Base-by-base conservation (phyloP, 1,140 invertebrate genomes). In the Mercenaria mercenaria region DNA sequence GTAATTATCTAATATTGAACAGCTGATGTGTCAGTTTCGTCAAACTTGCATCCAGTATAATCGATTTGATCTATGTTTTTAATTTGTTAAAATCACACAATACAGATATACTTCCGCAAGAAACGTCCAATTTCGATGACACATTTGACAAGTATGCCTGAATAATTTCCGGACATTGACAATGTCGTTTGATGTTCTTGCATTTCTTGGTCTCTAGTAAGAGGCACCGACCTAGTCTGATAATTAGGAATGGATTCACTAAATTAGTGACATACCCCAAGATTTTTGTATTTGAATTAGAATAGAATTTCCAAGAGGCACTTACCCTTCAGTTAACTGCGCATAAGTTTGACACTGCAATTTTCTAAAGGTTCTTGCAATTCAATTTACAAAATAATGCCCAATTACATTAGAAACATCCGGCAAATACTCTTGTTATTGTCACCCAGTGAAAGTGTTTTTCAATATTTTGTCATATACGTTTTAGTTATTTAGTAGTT, bases 241-340 rank as follows among this genome's bases (percentile, higher is more conserved):
- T 72, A 72, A 72, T 39, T 72, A 34, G 34, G 18, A 29, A 72
- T 41, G 67, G 4, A 72, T 72, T 72, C 67, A 39, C 67, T 72
- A 29, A 15, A 72, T 72, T 39, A 39, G 10, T 10, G 37, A 41
- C 2, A 39, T 39, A 39, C 39, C 67, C 34, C 1, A 37, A 20
- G 34, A 39, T 72, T 39, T 72, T 1, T 34, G 34, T 3, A 72
- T 32, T 4, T n/a, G n/a, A n/a, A n/a, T 39, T 41, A 34, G 67
- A 72, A 11, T n/a, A n/a, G n/a, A 39, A 72, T 72, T 72, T 72
- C 18, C 34, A 39, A 39, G 11, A 72, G 34, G 37, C 67, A 20
- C 67, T 72, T 23, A 72, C 26, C 39, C 34, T 39, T 72, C 67
- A 72, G 20, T 39, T 39, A 37, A 39, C 39, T 4, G 67, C 20